Evolutionary conservation across 2,113 vertebrate genomes (phyloP).

Genomic region (Aphyosemion australe): DNA sequence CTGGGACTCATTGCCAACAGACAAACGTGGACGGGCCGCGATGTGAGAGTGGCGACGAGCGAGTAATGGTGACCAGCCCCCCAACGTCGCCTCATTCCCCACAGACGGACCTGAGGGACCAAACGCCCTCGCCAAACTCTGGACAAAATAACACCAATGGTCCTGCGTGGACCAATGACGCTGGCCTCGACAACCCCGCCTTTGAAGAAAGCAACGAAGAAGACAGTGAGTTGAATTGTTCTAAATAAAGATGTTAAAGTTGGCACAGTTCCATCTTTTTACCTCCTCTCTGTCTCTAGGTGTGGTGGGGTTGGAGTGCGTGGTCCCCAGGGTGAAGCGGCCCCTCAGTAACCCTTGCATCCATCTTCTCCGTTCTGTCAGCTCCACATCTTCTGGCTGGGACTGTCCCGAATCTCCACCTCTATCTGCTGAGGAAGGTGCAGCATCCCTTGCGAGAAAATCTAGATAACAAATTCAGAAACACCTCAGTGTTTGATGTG

Average conservation of each 20-base stretch:
- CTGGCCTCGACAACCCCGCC: conserved; percentile 89
- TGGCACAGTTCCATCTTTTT: background rate
- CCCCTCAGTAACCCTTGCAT: conserved; percentile 79
- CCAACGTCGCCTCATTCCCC: conserved; percentile 75
- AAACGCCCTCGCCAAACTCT: conserved; percentile 65
- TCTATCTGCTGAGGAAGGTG: conserved; percentile 76
- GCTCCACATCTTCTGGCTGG: conserved; percentile 76
- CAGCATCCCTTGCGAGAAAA: conserved; percentile 9
- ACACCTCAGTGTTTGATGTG: conserved; percentile 12
- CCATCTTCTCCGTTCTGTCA: conserved; percentile 69
- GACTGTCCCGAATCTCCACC: conserved; percentile 78
- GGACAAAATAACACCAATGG: conserved; percentile 65
- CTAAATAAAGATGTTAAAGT: background rate
- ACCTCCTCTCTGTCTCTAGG: conserved; percentile 48
- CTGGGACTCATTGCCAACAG: conserved; percentile 88
- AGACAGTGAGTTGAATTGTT: conserved; percentile 83
- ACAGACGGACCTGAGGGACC: conserved; percentile 73
- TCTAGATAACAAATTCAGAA: conserved; percentile 16
- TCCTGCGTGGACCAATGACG: conserved; percentile 85
- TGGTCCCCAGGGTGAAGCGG: conserved; percentile 69
- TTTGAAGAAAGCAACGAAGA: conserved; percentile 89
- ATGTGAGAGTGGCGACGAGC: conserved; percentile 78
- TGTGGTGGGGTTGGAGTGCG: conserved; percentile 69
- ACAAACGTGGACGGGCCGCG: conserved; percentile 82
- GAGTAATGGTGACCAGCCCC: conserved; percentile 75